Conservation (phyloP, 1,140 invertebrate genomes). For the Bathynomus jamesi region DNA sequence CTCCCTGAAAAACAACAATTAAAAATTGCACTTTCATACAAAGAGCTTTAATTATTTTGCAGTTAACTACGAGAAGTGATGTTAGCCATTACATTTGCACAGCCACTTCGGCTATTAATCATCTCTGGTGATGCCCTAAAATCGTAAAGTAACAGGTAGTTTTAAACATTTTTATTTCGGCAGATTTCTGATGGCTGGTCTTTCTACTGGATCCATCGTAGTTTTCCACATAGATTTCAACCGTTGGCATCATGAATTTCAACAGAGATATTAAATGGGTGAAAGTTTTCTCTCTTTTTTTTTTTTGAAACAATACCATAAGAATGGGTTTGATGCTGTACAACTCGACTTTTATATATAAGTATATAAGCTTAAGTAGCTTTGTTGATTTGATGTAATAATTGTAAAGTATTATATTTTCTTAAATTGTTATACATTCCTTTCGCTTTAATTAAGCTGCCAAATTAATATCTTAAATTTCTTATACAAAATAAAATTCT, state of each 20-base stretch:
- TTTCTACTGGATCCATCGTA: constrained; percentile 93
- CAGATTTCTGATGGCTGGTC: constrained; percentile 90
- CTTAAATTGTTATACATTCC: too few relatives aligned
- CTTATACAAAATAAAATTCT: too few relatives aligned
- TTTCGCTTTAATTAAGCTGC: too few relatives aligned
- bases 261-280: constrained; percentile 55
- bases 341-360: background rate
- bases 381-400: background rate
- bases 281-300: background rate
- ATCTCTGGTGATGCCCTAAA: too few relatives aligned
- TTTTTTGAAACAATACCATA: background rate
- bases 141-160: too few relatives aligned
- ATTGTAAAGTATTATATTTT: background rate
- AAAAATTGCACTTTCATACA: constrained; percentile 3
- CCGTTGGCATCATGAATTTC: constrained; percentile 98
- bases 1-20: constrained; percentile 1
- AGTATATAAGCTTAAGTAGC: background rate
- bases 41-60: too few relatives aligned
- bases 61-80: too few relatives aligned
- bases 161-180: too few relatives aligned
- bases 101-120: too few relatives aligned
- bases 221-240: constrained; percentile 99
- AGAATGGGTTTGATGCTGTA: background rate
- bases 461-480: too few relatives aligned
- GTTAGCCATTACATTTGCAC: too few relatives aligned